phyloP scores from a whole-genome alignment of 2,888 invertebrate genomes.

The Leucoptera coffeella region DNA sequence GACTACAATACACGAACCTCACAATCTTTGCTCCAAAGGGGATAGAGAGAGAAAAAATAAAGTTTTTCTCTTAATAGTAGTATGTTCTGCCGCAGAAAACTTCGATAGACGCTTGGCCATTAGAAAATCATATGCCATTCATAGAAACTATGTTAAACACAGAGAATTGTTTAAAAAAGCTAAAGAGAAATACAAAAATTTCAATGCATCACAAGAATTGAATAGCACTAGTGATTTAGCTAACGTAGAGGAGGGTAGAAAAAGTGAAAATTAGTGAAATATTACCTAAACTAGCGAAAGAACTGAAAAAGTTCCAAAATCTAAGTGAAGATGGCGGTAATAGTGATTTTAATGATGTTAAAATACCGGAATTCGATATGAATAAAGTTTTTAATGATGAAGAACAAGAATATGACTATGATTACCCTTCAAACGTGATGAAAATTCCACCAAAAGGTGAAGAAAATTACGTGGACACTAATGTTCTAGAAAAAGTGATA shows the following conservation, averaged over 20 bases:
- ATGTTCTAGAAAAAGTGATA: constrained; percentile 21
- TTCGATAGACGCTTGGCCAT: constrained; percentile 61
- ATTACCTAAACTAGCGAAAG: constrained; percentile 29
- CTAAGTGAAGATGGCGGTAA: constrained; percentile 22
- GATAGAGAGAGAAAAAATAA: constrained; percentile 20
- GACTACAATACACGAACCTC: constrained; percentile 60
- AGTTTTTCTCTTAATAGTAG: constrained; percentile 63
- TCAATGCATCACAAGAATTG: constrained; percentile 31
- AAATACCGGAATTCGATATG: constrained; percentile 34
- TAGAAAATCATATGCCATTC: constrained; percentile 65
- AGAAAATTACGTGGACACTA: constrained; percentile 19
- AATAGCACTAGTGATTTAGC: too few relatives aligned
- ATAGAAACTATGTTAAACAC: constrained; percentile 22
- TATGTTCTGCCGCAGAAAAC: constrained; percentile 68
- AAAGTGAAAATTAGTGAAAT: too few relatives aligned
- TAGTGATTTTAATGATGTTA: constrained; percentile 19
- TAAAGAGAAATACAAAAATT: constrained; percentile 23
- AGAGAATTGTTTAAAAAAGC: constrained; percentile 17
- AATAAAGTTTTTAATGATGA: constrained; percentile 18
- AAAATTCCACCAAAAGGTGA: constrained; percentile 35
- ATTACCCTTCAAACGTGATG: constrained; percentile 36
- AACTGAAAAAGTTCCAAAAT: constrained; percentile 17
- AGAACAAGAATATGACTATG: constrained; percentile 10
- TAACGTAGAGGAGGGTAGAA: too few relatives aligned
- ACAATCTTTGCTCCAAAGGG: constrained; percentile 37